Evolutionary conservation across 1,140 invertebrate genomes (phyloP).

Genomic region (Uloborus diversus): DNA sequence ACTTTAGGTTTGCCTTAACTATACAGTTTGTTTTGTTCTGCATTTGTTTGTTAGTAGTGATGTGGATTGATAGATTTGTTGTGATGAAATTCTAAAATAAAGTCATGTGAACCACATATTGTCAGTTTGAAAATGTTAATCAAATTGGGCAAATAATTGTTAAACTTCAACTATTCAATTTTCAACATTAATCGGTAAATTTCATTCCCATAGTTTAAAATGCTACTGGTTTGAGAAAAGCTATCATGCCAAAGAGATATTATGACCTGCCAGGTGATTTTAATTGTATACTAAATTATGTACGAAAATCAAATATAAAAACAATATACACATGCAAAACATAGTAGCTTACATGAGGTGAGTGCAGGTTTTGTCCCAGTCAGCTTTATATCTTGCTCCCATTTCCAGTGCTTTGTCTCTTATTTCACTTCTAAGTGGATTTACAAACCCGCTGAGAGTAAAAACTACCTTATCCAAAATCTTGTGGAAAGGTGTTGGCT

Average conservation of each 20-base stretch:
- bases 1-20: too few species aligned
- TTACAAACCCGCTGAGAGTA: conserved; percentile 85
- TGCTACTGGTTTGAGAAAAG: background rate
- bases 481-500: conserved; percentile 69
- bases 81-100: too few species aligned
- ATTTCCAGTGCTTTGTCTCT: conserved; percentile 76
- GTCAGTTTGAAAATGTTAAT: too few species aligned
- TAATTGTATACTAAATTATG: background rate
- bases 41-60: too few species aligned
- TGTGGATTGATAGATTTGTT: too few species aligned
- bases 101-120: too few species aligned
- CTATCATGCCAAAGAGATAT: background rate
- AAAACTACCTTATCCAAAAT: conserved; percentile 76
- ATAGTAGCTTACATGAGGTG: conserved; percentile 78
- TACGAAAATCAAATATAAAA: background rate
- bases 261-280: background rate
- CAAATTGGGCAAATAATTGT: too few species aligned
- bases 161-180: background rate
- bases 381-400: conserved; percentile 80
- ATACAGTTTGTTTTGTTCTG: too few species aligned
- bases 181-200: background rate
- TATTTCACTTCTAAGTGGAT: conserved; percentile 77
- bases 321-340: background rate
- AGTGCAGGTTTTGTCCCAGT: conserved; percentile 79
- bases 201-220: background rate